Evolutionary conservation across 2,797 vertebrate genomes (phyloP).

Genomic region (Pseudochaenichthys georgianus): DNA sequence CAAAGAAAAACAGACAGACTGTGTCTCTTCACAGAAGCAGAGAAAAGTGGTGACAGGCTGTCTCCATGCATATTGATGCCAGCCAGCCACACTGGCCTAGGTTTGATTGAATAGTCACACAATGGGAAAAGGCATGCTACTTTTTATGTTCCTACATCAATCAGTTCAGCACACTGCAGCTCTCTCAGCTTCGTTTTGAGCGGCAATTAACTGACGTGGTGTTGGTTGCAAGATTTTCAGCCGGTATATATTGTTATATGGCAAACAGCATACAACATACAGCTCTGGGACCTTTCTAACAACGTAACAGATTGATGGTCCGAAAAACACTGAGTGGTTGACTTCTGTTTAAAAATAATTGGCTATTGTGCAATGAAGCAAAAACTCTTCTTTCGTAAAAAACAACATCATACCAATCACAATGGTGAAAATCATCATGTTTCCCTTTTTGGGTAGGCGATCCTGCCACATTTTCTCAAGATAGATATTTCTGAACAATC

Average conservation of each 20-base stretch:
- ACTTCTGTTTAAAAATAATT: slow-evolving; percentile 33
- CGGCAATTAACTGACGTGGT: slow-evolving; percentile 80
- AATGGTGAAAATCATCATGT: slow-evolving; percentile 5
- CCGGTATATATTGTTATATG: slow-evolving; percentile 57
- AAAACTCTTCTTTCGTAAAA: slow-evolving; percentile 7
- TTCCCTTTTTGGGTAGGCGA: background rate
- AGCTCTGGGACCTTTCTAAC: slow-evolving; percentile 59
- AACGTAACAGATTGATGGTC: slow-evolving; percentile 52
- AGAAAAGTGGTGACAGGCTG: slow-evolving; percentile 77
- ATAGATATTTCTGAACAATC: background rate
- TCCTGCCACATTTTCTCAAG: slow-evolving; percentile 1
- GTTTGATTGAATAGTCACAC: slow-evolving; percentile 84
- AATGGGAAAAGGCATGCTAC: slow-evolving; percentile 83
- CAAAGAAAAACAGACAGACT: slow-evolving; percentile 79
- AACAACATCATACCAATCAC: background rate
- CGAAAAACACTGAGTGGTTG: slow-evolving; percentile 52
- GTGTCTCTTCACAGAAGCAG: slow-evolving; percentile 69
- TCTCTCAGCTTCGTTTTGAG: slow-evolving; percentile 76
- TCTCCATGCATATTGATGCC: slow-evolving; percentile 84
- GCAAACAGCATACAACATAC: slow-evolving; percentile 51
- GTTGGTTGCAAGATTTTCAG: slow-evolving; percentile 71
- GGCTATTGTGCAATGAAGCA: slow-evolving; percentile 15
- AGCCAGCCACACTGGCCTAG: slow-evolving; percentile 70
- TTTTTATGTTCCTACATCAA: slow-evolving; percentile 84
- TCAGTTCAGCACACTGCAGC: slow-evolving; percentile 78